phyloP scores from a whole-genome alignment of 2,113 vertebrate genomes.

The Damaliscus lunatus region DNA sequence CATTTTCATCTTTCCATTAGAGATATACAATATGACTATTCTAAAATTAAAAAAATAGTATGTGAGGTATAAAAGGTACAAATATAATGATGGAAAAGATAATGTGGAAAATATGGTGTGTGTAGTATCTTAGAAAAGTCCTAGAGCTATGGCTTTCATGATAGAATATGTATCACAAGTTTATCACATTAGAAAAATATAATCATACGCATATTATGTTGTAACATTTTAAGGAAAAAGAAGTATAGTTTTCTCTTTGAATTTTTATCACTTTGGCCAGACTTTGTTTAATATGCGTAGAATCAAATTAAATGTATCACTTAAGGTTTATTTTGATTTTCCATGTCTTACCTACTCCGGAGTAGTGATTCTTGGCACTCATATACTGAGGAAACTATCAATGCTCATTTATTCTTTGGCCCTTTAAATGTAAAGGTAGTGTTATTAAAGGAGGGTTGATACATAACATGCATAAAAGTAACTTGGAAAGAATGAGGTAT shows the following conservation, averaged over 20 bases:
- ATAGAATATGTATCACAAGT: background rate
- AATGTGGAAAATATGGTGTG: background rate
- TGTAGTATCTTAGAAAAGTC: background rate
- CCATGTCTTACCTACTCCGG: background rate
- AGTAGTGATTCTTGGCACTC: background rate
- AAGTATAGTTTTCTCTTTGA: background rate
- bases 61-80: background rate
- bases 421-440: background rate
- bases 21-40: background rate
- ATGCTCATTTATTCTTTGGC: background rate
- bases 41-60: background rate
- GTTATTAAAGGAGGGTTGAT: background rate
- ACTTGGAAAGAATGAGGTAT: background rate
- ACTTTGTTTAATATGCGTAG: background rate
- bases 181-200: no score
- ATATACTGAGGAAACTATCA: background rate
- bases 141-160: background rate
- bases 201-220: background rate
- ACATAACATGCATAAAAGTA: background rate
- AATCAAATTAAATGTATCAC: background rate
- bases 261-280: background rate
- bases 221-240: background rate
- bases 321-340: background rate
- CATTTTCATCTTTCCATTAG: background rate
- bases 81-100: background rate